Conservation (phyloP, 2,888 invertebrate species). For the Platycheirus rosarum region DNA sequence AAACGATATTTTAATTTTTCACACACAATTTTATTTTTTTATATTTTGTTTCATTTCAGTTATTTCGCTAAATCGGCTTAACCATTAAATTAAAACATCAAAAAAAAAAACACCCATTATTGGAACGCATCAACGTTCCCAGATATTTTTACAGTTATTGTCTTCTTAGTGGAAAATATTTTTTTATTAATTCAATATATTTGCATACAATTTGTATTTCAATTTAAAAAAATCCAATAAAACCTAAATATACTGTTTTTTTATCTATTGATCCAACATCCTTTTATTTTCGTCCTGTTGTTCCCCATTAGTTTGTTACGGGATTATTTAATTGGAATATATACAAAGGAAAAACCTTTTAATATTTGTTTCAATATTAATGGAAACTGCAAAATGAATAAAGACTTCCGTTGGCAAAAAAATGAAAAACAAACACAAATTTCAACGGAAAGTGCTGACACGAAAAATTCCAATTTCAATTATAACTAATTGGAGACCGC, state of each 20-base stretch:
- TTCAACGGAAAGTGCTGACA: not conserved
- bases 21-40: too few species aligned
- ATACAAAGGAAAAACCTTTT: slow-evolving; percentile 1
- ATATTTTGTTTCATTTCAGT: too few species aligned
- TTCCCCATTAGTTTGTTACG: slow-evolving; percentile 9
- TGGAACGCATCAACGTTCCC: slow-evolving; percentile 4
- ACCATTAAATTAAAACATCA: slow-evolving; percentile 7
- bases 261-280: not conserved
- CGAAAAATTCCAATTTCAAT: not conserved
- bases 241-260: not conserved
- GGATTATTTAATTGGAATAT: slow-evolving; percentile 5
- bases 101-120: slow-evolving; percentile 11
- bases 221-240: slow-evolving; percentile 3
- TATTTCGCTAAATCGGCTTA: not conserved
- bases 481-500: not conserved
- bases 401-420: not conserved
- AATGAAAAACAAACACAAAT: not conserved
- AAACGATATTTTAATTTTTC: too few species aligned
- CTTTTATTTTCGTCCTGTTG: not conserved
- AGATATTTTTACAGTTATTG: not conserved
- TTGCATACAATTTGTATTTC: slow-evolving; percentile 17
- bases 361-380: slow-evolving; percentile 3
- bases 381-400: not conserved
- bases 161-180: not conserved
- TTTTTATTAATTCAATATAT: slow-evolving; percentile 17